Base-by-base conservation (phyloP, 2,888 invertebrate genomes). In the Ditylenchus weischeri region DNA sequence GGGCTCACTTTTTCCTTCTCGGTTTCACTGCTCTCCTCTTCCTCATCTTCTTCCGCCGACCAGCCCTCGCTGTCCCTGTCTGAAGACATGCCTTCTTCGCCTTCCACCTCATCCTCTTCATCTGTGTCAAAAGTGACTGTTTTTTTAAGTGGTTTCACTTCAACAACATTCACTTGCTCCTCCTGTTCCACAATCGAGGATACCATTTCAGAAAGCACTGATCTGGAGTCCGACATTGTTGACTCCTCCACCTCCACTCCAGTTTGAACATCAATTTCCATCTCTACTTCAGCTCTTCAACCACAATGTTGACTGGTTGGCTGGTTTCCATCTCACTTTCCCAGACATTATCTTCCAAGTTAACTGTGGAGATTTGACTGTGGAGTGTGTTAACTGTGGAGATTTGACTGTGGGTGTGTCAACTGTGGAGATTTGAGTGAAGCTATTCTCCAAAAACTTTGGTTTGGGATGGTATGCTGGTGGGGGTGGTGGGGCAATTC, bases 11-110 rank as follows among this genome's bases (percentile, higher is more conserved):
- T 38, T 15, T 36, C 38, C 15, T 0, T 21, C 21, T 5, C 38
- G 36, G 6, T 36, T 60, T 60, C 62, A 29, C 49, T 63, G 38
- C 62, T 62, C 11, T n/a, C 29, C 19, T 62, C 54, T n/a, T 18
- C 51, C 38, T 62, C 21, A 18, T 36, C 15, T 21, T 13, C 62
- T 23, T 29, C 62, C 1, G 51, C 11, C 51, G 35, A 21, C 19
- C 50, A 38, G 0, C 35, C 43, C n/a, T 59, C 43, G 59, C 59
- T 59, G 35, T 19, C 19, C 11, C 23, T 8, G 8, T 43, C 43
- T 13, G 43, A 43, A 43, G 43, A 43, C 43, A 43, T 43, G 43
- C 43, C 43, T 43, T 43, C 43, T 29, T 54, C 54, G 11, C 54
- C 54, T 54, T 54, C 54, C 23, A 23, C 54, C 23, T 54, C 54